A percentile compares a stretch with the other conserved stretches of the same genome.
phyloP scores from a whole-genome alignment of 2,797 vertebrate species.

The Myotis findleyi region DNA sequence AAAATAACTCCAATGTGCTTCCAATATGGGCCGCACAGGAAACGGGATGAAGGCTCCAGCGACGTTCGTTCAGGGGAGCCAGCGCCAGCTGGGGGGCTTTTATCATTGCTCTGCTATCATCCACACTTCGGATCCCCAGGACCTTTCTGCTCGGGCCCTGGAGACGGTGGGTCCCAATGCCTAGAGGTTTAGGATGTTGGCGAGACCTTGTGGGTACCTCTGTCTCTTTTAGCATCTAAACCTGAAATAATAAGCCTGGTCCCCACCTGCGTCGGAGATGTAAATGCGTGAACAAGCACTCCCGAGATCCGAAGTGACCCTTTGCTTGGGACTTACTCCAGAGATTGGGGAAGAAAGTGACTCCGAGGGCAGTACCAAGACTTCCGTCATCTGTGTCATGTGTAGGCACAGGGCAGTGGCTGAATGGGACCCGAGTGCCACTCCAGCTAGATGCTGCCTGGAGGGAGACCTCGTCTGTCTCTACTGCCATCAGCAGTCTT shows the following conservation, averaged over 20 bases:
- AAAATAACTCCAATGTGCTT: constrained; percentile 26
- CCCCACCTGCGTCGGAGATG: background rate
- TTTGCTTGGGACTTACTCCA: background rate
- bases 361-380: background rate
- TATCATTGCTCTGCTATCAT: background rate
- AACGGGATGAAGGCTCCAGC: background rate
- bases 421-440: background rate
- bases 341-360: background rate
- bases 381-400: background rate
- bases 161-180: background rate
- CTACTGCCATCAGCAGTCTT: background rate
- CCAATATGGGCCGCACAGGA: constrained; percentile 1
- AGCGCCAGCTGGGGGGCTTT: background rate
- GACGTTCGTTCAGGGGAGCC: background rate
- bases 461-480: background rate
- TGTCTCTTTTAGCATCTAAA: background rate
- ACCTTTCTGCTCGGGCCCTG: background rate
- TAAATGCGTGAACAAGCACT: background rate
- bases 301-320: background rate
- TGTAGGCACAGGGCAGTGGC: background rate
- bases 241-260: background rate
- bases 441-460: background rate
- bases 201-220: background rate
- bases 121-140: background rate
- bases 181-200: background rate